Evolutionary conservation across 2,797 vertebrate genomes (phyloP).

Genomic region (Meriones psammophilus): DNA sequence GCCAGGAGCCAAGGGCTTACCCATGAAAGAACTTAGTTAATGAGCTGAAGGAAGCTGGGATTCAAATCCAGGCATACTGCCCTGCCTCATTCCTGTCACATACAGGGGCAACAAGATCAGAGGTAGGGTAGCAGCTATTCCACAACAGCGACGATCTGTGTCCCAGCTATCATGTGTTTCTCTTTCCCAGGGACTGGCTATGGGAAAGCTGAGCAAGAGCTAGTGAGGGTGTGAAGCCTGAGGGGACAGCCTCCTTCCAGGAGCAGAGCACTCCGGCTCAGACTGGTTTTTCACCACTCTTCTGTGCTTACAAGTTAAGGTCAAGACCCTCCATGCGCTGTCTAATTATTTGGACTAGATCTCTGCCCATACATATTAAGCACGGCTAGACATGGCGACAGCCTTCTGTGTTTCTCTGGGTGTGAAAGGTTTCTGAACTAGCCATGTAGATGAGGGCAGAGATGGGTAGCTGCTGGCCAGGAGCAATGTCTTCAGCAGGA

Average conservation of each 20-base stretch:
- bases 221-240: background rate
- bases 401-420: background rate
- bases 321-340: slow-evolving; percentile 25
- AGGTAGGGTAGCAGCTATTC: background rate
- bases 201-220: slow-evolving; percentile 3
- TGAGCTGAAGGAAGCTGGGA: background rate
- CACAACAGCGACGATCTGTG: background rate
- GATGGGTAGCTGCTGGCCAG: background rate
- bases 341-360: slow-evolving; percentile 11
- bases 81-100: background rate
- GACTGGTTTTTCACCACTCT: background rate
- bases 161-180: background rate
- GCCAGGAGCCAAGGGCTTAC: background rate
- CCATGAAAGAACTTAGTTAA: background rate
- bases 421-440: background rate
- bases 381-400: background rate
- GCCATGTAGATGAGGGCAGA: too few relatives aligned
- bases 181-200: background rate
- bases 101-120: background rate
- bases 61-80: background rate
- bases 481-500: slow-evolving; percentile 9
- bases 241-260: background rate
- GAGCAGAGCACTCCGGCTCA: background rate
- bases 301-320: slow-evolving; percentile 3
- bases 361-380: slow-evolving; percentile 54